A percentile compares a stretch with the other conserved stretches of the same genome.
These are phyloP conservation scores for Protodeltote pygarga DNA, from an alignment of 2,888 invertebrate species.

Conservation along the genomic window DNA sequence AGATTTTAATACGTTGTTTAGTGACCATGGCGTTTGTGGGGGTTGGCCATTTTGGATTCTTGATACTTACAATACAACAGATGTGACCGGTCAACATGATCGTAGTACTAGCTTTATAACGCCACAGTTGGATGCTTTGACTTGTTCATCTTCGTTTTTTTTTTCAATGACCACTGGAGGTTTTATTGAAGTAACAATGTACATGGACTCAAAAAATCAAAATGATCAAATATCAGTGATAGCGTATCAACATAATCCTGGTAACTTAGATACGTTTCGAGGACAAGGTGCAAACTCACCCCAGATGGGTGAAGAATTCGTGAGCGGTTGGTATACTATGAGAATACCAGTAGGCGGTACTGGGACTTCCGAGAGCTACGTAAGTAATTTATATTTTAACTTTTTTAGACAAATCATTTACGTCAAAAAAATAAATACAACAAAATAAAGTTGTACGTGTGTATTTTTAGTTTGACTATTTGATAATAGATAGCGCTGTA, in stretches of 20 bases:
- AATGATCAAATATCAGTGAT: conserved; percentile 3
- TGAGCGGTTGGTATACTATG: conserved; percentile 8
- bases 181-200: conserved; percentile 4
- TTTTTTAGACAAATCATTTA: too few species aligned
- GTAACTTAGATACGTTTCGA: background rate
- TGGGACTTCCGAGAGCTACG: conserved; percentile 15
- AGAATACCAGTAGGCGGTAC: conserved; percentile 4
- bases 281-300: background rate
- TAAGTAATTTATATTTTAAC: conserved; percentile 20
- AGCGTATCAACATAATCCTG: background rate
- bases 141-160: conserved; percentile 20
- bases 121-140: conserved; percentile 25
- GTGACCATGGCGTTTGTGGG: conserved; percentile 47
- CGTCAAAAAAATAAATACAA: too few species aligned
- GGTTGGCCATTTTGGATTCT: conserved; percentile 50
- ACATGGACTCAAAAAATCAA: conserved; percentile 2
- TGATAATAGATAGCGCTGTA: too few species aligned
- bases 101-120: conserved; percentile 53
- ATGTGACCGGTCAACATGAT: conserved; percentile 45
- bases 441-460: too few species aligned
- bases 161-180: background rate
- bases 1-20: conserved; percentile 53
- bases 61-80: conserved; percentile 44
- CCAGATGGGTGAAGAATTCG: background rate
- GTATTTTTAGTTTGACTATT: too few species aligned